Percentiles rank a stretch among this genome's conserved stretches.
Conservation (phyloP, 2,113 vertebrate species). For the Hyla sarda region DNA sequence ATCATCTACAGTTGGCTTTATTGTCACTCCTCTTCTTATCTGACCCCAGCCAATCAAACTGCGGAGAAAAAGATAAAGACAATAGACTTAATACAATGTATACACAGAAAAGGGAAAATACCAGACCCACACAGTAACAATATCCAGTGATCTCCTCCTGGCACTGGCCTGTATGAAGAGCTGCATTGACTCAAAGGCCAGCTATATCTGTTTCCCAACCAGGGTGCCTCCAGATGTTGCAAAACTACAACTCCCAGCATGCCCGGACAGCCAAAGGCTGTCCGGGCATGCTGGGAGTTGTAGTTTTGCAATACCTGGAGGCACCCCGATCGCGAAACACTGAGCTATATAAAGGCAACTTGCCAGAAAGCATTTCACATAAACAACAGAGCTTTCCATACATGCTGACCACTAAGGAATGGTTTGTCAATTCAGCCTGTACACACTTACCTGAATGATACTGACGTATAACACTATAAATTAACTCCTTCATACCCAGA, state of each 20-base stretch:
- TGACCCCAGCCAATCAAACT: constrained; percentile 99
- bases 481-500: too few species aligned
- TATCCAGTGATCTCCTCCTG: neutral
- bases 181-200: constrained; percentile 24
- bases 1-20: constrained; percentile 96
- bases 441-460: too few species aligned
- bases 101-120: neutral
- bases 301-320: too few species aligned
- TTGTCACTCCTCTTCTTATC: constrained; percentile 98
- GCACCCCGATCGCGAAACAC: too few species aligned
- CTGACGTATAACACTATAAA: too few species aligned
- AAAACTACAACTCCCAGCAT: too few species aligned
- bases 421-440: too few species aligned
- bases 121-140: neutral
- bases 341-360: neutral
- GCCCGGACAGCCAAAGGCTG: too few species aligned
- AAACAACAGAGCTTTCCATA: neutral
- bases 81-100: constrained; percentile 12
- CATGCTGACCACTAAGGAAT: too few species aligned
- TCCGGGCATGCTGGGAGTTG: too few species aligned
- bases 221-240: too few species aligned
- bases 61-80: constrained; percentile 57
- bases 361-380: neutral
- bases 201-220: too few species aligned
- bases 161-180: neutral